Base-by-base conservation (phyloP, 2,113 vertebrate species). In the Eclectus roratus region DNA sequence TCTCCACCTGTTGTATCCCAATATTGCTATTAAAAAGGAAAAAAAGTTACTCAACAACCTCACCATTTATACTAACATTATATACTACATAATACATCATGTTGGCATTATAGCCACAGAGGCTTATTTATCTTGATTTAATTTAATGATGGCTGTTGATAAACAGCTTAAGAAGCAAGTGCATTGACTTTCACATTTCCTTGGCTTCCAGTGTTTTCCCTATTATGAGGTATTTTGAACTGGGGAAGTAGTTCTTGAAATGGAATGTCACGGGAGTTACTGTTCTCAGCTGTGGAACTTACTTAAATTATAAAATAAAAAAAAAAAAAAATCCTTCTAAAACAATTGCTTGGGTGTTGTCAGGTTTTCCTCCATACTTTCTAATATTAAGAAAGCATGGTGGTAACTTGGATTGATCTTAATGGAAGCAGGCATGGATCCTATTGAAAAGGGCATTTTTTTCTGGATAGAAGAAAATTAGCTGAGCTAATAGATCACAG, bases 1-100 rank as follows among this genome's bases (percentile, higher is more conserved):
- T 85, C 9, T 79, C 71, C 96, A 97, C 97, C 97, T 97, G 96
- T 96, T 91, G 74, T 88, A 79, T 94, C 52, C 80, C 63, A 87
- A 37, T 95, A 88, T 95, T 94, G 90, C 89, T 93, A 94, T 92
- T 74, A 3, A 66, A 88, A 89, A 85, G 60, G 58, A 50, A 65
- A 78, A 70, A 61, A 73, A 50, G 46, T 68, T 55, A 21, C 93
- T 63, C 79, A 74, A 79, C 92, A 92, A 77, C 83, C 73, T 84
- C 2, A 3, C 56, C 55, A 49, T 55, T 77, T 93, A 92, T 87
- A 65, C 77, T 84, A 37, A 80, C 61, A 39, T 93, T 90, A 35
- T 64, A 64, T 72, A 50, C 77, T 56, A 2, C 37, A 17, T 86
- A 84, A 80, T 64, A 53, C 61, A 82, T 58, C 39, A 4, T 15